Conservation (phyloP, 2,888 invertebrate species). For the Gari tellinella region DNA sequence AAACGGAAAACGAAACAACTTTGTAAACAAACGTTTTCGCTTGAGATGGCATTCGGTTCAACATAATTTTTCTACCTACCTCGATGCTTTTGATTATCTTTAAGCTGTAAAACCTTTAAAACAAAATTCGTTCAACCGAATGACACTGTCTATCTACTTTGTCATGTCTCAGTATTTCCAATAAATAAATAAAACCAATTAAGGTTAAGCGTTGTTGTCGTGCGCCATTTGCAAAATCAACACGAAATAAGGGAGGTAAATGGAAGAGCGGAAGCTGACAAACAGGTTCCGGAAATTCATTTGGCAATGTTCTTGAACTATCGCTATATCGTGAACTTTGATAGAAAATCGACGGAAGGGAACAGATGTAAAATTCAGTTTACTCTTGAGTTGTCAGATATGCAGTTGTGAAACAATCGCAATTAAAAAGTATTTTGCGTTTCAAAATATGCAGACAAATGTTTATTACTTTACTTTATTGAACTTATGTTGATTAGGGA, state of each 20-base stretch:
- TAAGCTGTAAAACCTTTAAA: not conserved
- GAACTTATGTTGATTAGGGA: constrained; percentile 39
- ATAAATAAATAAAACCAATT: not conserved
- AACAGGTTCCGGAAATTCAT: too few species aligned
- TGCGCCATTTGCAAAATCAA: constrained; percentile 60
- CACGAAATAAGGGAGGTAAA: constrained; percentile 32
- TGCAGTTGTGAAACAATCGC: too few species aligned
- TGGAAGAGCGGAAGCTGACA: constrained; percentile 46
- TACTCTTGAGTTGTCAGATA: too few species aligned
- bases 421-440: too few species aligned
- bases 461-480: not conserved
- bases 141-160: not conserved
- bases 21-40: too few species aligned
- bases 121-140: constrained; percentile 3
- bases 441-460: too few species aligned
- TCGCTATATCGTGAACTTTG: too few species aligned
- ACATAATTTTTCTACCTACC: constrained; percentile 1
- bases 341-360: too few species aligned
- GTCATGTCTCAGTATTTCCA: constrained; percentile 1
- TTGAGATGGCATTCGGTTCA: not conserved
- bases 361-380: too few species aligned
- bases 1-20: too few species aligned
- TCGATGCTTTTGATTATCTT: not conserved
- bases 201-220: constrained; percentile 9
- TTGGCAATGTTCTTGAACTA: too few species aligned